phyloP scores from a whole-genome alignment of 1,140 invertebrate genomes.

The Scylla paramamosain region DNA sequence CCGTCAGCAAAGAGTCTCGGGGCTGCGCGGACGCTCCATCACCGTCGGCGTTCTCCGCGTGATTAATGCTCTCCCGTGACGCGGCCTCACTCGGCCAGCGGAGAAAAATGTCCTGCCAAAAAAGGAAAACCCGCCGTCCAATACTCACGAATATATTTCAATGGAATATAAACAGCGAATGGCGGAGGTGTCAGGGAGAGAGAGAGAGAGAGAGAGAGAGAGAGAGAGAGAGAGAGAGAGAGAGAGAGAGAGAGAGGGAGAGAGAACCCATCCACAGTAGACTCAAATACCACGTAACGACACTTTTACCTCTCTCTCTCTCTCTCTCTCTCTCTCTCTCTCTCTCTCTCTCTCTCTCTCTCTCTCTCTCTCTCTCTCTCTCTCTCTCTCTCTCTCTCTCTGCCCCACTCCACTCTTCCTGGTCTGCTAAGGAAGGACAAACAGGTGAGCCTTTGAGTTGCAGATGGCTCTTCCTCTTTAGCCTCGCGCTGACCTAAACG shows the following conservation, averaged over 20 bases:
- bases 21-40: neutral
- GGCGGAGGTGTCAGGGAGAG: neutral
- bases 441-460: slow-evolving; percentile 1
- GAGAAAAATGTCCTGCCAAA: neutral
- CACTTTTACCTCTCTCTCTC: too few relatives aligned
- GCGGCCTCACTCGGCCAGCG: neutral
- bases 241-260: neutral
- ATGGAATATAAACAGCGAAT: neutral
- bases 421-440: neutral
- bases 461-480: neutral
- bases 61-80: neutral
- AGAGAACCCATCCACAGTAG: neutral
- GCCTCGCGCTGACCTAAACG: neutral
- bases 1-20: neutral
- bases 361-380: too few relatives aligned
- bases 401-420: neutral
- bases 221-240: slow-evolving; percentile 18
- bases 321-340: too few relatives aligned
- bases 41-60: neutral
- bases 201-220: slow-evolving; percentile 20
- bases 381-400: too few relatives aligned
- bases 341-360: too few relatives aligned
- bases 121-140: neutral
- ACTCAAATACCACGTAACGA: too few relatives aligned
- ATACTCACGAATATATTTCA: slow-evolving; percentile 24